Evolutionary conservation across 2,113 vertebrate genomes (phyloP), one percentile per base, ranked within the genome.

Genomic region (Syngnathus typhle): DNA sequence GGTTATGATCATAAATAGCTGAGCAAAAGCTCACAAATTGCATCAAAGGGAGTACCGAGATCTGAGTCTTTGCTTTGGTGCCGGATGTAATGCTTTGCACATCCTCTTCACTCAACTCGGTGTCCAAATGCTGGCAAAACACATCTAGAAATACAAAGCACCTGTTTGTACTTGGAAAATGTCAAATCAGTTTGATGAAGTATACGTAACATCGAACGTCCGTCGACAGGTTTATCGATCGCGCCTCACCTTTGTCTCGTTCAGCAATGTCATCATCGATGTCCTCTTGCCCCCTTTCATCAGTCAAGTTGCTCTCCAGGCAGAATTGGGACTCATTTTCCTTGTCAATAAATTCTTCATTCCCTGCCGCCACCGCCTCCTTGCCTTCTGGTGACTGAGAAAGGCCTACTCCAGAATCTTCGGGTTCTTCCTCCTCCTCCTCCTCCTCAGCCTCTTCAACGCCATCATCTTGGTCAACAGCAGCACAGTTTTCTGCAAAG

Each of bases 311-410:
- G 44, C 82, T 93, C 89, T 98, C 96, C 81, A 98, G 83, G 85
- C 95, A 95, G 88, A 99, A 99, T 59, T 93, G 90, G 36, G 92
- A 88, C 86, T 99, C 96, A 0, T 93, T 88, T 70, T 94, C 91
- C 23, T 88, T 83, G 76, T 99, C 96, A 43, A 91, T 90, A 38
- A 98, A 98, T 70, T 95, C 92, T 27, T 89, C 90, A 0, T 37
- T 72, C 11, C 27, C 73, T 7, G 11, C 72, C 19, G 68, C 66
- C 23, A 19, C 44, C n/a, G 18, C 65, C 19, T 55, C 74, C 16
- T 69, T 70, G 5, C 56, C 74, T 12, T 66, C 78, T 2, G 23
- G 27, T 0, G 21, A 60, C 36, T 79, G 70, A 51, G 46, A 64
- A 41, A 51, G 73, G 66, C 27, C 75, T 52, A 78, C 88, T 41